Evolutionary conservation across 2,888 invertebrate species (phyloP), one percentile per base, ranked within the genome.

Genomic region (Carabus problematicus): DNA sequence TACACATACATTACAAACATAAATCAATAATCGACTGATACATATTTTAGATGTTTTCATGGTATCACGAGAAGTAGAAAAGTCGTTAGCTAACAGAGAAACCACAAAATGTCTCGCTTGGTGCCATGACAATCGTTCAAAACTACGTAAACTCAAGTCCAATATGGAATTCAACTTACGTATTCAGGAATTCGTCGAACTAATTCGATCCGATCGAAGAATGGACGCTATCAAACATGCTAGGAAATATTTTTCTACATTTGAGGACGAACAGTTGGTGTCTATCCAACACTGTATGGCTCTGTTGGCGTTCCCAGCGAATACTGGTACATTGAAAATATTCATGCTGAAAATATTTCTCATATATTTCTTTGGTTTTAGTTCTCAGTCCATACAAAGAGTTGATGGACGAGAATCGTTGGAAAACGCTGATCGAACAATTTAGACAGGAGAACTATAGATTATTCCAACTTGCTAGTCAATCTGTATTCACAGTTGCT

Each of bases 61-160:
- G 77, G 91, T 91, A 6, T 93, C 93, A 0, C 88, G 91, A 11
- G 92, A 92, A 77, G 93, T 98, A 7, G 97, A 97, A 79, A 90
- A 91, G 71, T 95, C 96, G 72, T 82, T 98, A 68, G 84, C 87
- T 1, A 88, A 88, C 70, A 91, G 89, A 67, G 94, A 97, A 82
- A 97, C 97, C 0, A 85, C 87, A 1, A 93, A 95, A 79, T 97
- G 97, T 80, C 88, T 97, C 70, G 87, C 91, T 71, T 98, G 98
- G 98, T 98, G 98, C 83, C 92, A 94, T 77, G 98, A 98, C 80
- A 97, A 98, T 84, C 92, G 95, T 81, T 96, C 96, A 42, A 97
- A 97, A 80, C 86, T 98, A 72, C 86, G 97, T 67, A 97, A 97
- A 83, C 88, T 97, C 72, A 94, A 94, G 81, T 97, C 97, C 63